These are phyloP conservation scores for Limnephilus marmoratus DNA, from an alignment of 2,888 invertebrate species.

Conservation along the genomic window DNA sequence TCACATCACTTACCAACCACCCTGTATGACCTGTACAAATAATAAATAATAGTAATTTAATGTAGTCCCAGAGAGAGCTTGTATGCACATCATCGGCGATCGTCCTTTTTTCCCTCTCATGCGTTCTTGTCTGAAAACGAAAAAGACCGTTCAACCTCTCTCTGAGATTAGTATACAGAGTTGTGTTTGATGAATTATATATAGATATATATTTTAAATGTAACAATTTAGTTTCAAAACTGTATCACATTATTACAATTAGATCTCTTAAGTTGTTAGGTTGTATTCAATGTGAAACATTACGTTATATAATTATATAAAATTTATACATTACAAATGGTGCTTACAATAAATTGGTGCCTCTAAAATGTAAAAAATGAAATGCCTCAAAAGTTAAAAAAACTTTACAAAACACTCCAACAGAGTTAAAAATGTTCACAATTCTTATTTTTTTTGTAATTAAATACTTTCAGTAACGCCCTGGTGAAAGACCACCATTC, in stretches of 20 bases:
- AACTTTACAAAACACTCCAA: too few species aligned
- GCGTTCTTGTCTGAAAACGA: too few species aligned
- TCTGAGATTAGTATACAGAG: neutral
- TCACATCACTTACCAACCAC: neutral
- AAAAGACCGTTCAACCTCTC: too few species aligned
- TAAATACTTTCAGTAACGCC: too few species aligned
- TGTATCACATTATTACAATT: conserved; percentile 1
- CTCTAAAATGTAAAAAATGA: neutral
- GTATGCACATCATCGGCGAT: too few species aligned
- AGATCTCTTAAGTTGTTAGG: neutral
- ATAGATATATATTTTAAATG: neutral
- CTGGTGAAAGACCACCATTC: too few species aligned
- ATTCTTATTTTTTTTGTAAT: neutral
- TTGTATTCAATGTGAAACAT: neutral
- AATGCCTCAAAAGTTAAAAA: too few species aligned
- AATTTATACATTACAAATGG: neutral
- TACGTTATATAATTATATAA: neutral
- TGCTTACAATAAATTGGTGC: neutral
- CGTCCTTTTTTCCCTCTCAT: too few species aligned
- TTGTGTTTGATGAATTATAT: neutral
- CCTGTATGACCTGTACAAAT: neutral
- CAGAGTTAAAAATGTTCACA: neutral
- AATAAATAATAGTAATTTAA: neutral
- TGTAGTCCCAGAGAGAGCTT: too few species aligned
- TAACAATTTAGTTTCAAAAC: neutral